Evolutionary conservation across 2,888 invertebrate species (phyloP), one percentile per base, ranked within the genome.

Genomic region (Cristatella mucedo): DNA sequence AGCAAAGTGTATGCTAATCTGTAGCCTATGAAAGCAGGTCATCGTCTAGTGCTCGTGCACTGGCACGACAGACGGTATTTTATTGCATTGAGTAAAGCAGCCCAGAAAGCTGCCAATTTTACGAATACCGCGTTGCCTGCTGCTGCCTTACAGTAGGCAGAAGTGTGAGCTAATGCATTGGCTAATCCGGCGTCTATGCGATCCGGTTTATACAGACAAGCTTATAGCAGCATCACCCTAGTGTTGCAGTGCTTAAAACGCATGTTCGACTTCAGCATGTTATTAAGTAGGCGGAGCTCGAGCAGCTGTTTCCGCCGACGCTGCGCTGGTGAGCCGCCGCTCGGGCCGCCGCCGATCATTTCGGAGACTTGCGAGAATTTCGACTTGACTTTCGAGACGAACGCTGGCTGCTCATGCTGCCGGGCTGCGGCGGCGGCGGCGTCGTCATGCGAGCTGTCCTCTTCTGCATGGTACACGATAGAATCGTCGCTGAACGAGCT

Each of bases 291-390:
- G 15, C 26, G 21, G 13, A 15, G n/a, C 19, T 36, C 21, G 4
- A 36, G 13, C 5, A n/a, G 4, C 6, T 36, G 36, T 19, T 22
- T 11, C 19, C 36, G n/a, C 7, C 36, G 36, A 9, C 24, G 22
- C 4, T 22, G 4, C 6, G 22, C 24, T 15, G 36, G 36, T 4
- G 36, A 36, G n/a, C n/a, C n/a, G n/a, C n/a, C n/a, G 4, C n/a
- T 5, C 16, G 22, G 22, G 7, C 9, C 24, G 19, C 26, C 26
- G 6, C 5, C n/a, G 19, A 36, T 36, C 4, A 36, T n/a, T 21
- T 36, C 24, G n/a, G 36, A 36, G 4, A 36, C 24, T 36, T 36
- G 36, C n/a, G 13, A 16, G 24, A 36, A 36, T 6, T 29, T 29
- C 22, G 21, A 24, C 6, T 22, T 20, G 4, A 36, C 5, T 21